Base-by-base conservation (phyloP, 2,888 invertebrate genomes). In the Amblyteles armatorius region DNA sequence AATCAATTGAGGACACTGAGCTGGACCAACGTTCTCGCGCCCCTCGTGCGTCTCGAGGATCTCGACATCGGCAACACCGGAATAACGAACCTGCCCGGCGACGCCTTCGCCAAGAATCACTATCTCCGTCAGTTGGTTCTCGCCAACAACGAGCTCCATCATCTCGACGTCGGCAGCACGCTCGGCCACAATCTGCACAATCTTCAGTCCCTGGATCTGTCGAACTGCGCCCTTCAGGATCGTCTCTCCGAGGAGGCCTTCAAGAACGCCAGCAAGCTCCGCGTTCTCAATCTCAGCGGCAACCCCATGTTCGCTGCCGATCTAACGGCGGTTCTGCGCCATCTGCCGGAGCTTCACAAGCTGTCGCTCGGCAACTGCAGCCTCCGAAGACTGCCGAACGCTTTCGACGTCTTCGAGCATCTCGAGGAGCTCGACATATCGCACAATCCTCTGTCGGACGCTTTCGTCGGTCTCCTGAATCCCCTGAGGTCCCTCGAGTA, bases 351-450 rank as follows among this genome's bases (percentile, higher is more conserved):
- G 91, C 94, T 97, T 60, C 96, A 96, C 90, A 95, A 95, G 92
- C 93, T 97, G 44, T 96, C 96, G 84, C 93, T 97, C 88, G 96
- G 96, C 89, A 96, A 96, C 89, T 97, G 96, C 90, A 95, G 96
- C 7, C 94, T 97, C 16, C 95, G 95, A 26, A 95, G 95, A 79
- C 93, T 97, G 52, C 97, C 96, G 0, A 95, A 96, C 87, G 96
- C 96, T 36, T 96, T 97, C 90, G 95, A 96, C 88, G 95, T 95
- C 19, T 95, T 96, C 83, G 95, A 96, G 88, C 95, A 96, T 90
- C 94, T 97, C 22, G 95, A 95, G 88, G 96, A 96, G 90, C 94
- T 97, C 55, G 96, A 96, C 89, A 96, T 97, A 90, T 96, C 96
- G 0, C 95, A 96, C 90, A 97, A 97, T 92, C 96, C 97, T 0